Percentiles rank a stretch among this genome's conserved stretches.
These are phyloP conservation scores for Xiphophorus couchianus DNA, from an alignment of 2,113 vertebrate species.

Conservation along the genomic window DNA sequence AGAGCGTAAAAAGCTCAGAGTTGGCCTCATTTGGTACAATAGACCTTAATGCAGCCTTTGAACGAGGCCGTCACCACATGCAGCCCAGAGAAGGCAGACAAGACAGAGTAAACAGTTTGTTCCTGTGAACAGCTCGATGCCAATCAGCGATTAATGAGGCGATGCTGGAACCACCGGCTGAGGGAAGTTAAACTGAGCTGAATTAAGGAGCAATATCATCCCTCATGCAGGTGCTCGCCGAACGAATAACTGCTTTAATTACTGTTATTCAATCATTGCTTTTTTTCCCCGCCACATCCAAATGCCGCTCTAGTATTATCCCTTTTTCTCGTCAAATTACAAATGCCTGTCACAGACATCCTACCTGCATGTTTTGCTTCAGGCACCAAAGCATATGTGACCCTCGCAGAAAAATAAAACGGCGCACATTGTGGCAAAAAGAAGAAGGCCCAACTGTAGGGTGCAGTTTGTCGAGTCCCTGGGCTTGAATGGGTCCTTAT, in stretches of 20 bases:
- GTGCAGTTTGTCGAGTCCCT: slow-evolving; percentile 79
- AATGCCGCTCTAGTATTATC: slow-evolving; percentile 93
- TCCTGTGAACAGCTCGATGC: slow-evolving; percentile 81
- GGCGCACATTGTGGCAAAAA: slow-evolving; percentile 76
- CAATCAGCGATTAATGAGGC: slow-evolving; percentile 88
- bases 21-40: slow-evolving; percentile 57
- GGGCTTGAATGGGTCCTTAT: slow-evolving; percentile 86
- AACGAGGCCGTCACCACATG: slow-evolving; percentile 53
- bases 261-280: slow-evolving; percentile 99
- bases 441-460: slow-evolving; percentile 66
- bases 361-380: slow-evolving; percentile 82
- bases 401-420: slow-evolving; percentile 58
- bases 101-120: slow-evolving; percentile 84
- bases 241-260: slow-evolving; percentile 99
- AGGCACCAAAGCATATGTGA: slow-evolving; percentile 75
- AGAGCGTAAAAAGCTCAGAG: slow-evolving; percentile 16
- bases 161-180: slow-evolving; percentile 81
- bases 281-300: slow-evolving; percentile 77
- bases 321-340: slow-evolving; percentile 93
- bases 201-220: slow-evolving; percentile 85
- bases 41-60: slow-evolving; percentile 65
- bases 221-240: slow-evolving; percentile 94
- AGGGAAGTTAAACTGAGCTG: slow-evolving; percentile 86
- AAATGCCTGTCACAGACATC: slow-evolving; percentile 88
- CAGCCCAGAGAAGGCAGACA: slow-evolving; percentile 73